A percentile compares a stretch with the other conserved stretches of the same genome.
Conservation (phyloP, 2,797 vertebrate genomes). For the Muraenolepis orangiensis region DNA sequence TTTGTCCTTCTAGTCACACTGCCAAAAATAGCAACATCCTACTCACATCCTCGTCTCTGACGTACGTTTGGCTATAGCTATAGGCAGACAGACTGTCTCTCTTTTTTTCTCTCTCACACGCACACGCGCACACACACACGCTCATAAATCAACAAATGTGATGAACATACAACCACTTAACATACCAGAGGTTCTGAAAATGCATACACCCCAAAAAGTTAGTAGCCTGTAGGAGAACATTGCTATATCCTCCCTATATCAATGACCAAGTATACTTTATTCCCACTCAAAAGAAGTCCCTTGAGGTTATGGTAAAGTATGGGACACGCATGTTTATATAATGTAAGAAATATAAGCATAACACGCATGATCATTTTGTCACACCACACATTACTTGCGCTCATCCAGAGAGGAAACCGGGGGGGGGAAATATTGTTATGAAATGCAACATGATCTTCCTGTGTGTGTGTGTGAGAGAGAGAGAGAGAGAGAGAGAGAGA, state of each 20-base stretch:
- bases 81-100: neutral
- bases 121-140: conserved; percentile 13
- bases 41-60: conserved; percentile 30
- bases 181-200: neutral
- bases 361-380: neutral
- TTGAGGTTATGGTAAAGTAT: neutral
- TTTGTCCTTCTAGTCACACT: neutral
- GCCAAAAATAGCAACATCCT: conserved; percentile 57
- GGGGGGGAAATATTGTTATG: neutral
- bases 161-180: neutral
- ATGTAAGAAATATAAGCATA: neutral
- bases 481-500: no score
- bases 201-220: neutral
- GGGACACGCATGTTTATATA: no score
- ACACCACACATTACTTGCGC: neutral
- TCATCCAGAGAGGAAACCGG: neutral
- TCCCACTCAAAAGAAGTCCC: neutral
- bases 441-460: neutral
- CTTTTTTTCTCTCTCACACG: neutral
- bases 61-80: conserved; percentile 30
- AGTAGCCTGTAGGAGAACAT: neutral
- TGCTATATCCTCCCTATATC: neutral
- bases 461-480: neutral
- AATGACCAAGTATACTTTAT: neutral
- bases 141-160: neutral